Evolutionary conservation across 2,113 vertebrate genomes (phyloP), one percentile per base, ranked within the genome.

Genomic region (Cyanoderma ruficeps): DNA sequence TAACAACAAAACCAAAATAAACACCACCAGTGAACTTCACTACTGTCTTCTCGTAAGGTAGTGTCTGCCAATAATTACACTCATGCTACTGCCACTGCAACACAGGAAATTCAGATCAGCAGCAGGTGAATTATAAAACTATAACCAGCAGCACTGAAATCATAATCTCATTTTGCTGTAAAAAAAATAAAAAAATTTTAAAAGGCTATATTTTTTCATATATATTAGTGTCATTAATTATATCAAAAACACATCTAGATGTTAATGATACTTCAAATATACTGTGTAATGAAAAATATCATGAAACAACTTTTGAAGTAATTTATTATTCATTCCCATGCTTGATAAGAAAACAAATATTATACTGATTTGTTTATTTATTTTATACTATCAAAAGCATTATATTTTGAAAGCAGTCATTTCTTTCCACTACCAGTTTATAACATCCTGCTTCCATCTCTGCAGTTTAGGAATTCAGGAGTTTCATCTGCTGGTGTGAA

Each of bases 71-170:
- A 64, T 65, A 68, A 75, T 55, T 46, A n/a, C 0, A 3, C 41
- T n/a, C 47, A 52, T 63, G 39, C 19, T 87, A 25, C 33, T 55
- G 56, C 56, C 77, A 70, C 33, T 52, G 47, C 53, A 67, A 82
- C 33, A 71, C 39, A 56, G 35, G 30, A 15, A 87, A 84, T 27
- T 7, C 2, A 0, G 30, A 71, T 39, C 52, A 91, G 49, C 42
- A 81, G 65, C 91, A 93, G 52, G 39, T 84, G 70, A 89, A 82
- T 78, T 84, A 78, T 15, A 87, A 87, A 91, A 75, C 55, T 84
- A 52, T 28, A 87, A 81, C 9, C 42, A 83, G 68, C 18, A 79
- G 61, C 49, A 64, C 22, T 56, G 22, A 76, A 93, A 63, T 79
- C 13, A 56, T 18, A 63, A 44, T 16, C 33, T 85, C 57, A n/a